Percentiles rank a stretch among this genome's conserved stretches.
phyloP scores from a whole-genome alignment of 1,140 invertebrate species.

The Cyclina sinensis region DNA sequence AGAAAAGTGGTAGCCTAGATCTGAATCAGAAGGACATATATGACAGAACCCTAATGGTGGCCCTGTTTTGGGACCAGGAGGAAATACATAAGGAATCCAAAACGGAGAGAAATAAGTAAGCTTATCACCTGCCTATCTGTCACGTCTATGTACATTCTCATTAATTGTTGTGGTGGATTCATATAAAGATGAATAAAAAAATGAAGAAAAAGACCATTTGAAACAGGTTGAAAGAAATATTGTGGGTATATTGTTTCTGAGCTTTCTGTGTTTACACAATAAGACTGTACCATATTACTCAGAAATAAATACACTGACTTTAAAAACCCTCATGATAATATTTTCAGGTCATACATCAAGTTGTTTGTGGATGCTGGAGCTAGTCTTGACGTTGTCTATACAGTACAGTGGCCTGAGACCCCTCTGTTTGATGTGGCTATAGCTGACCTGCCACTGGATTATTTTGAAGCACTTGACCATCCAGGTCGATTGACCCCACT shows the following conservation, averaged over 20 bases:
- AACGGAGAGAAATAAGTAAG: too few relatives aligned
- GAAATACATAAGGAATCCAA: slow-evolving; percentile 15
- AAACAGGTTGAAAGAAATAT: too few relatives aligned
- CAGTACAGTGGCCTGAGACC: slow-evolving; percentile 79
- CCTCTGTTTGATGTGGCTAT: slow-evolving; percentile 80
- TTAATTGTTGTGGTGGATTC: too few relatives aligned
- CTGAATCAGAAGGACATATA: slow-evolving; percentile 83
- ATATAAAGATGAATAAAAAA: too few relatives aligned
- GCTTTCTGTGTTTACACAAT: too few relatives aligned
- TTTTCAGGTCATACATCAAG: slow-evolving; percentile 78
- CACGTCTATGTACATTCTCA: too few relatives aligned
- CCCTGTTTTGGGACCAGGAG: slow-evolving; percentile 85
- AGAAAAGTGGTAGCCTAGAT: slow-evolving; percentile 75
- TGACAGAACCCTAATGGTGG: slow-evolving; percentile 84
- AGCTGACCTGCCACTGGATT: slow-evolving; percentile 66
- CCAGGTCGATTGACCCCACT: slow-evolving; percentile 82
- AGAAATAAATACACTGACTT: too few relatives aligned
- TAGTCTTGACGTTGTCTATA: slow-evolving; percentile 79
- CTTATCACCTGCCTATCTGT: too few relatives aligned
- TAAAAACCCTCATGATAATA: too few relatives aligned
- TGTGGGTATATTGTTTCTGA: too few relatives aligned
- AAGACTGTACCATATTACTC: too few relatives aligned
- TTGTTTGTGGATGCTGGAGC: slow-evolving; percentile 77
- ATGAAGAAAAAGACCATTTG: too few relatives aligned
- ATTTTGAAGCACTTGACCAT: slow-evolving; percentile 73